Evolutionary conservation across 2,888 invertebrate species (phyloP).

Genomic region (Pseudococcus longispinus): DNA sequence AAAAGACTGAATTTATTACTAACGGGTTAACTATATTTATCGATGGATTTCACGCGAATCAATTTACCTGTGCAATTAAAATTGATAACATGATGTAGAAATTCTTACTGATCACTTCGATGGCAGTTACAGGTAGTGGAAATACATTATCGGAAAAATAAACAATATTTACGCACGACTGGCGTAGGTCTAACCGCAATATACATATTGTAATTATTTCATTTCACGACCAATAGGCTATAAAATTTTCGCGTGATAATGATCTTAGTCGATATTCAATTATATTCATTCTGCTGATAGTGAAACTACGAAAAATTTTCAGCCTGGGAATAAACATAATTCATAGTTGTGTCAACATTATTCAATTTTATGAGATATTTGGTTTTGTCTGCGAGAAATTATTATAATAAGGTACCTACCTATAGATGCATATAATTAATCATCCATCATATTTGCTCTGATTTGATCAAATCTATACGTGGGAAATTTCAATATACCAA

Average conservation of each 20-base stretch:
- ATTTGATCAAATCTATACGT: background rate
- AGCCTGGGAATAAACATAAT: no score
- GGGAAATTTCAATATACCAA: background rate
- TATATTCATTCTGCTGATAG: background rate
- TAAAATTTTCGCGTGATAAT: background rate
- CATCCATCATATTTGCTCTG: no score
- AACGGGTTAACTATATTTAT: background rate
- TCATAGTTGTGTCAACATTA: no score
- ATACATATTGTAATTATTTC: background rate
- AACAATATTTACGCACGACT: constrained; percentile 10
- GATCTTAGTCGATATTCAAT: background rate
- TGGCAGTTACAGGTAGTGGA: background rate
- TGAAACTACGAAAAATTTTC: no score
- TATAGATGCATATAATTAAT: no score
- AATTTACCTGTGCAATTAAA: constrained; percentile 9
- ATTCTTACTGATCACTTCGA: background rate
- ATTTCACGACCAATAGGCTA: background rate
- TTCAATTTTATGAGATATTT: no score
- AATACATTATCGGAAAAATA: background rate
- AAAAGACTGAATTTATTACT: constrained; percentile 9
- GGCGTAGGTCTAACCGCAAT: background rate
- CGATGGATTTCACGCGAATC: background rate
- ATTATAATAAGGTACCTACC: no score
- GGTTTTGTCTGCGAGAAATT: no score
- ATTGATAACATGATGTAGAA: background rate